phyloP scores from a whole-genome alignment of 1,140 invertebrate species.

The Drosophila subpulchrella region DNA sequence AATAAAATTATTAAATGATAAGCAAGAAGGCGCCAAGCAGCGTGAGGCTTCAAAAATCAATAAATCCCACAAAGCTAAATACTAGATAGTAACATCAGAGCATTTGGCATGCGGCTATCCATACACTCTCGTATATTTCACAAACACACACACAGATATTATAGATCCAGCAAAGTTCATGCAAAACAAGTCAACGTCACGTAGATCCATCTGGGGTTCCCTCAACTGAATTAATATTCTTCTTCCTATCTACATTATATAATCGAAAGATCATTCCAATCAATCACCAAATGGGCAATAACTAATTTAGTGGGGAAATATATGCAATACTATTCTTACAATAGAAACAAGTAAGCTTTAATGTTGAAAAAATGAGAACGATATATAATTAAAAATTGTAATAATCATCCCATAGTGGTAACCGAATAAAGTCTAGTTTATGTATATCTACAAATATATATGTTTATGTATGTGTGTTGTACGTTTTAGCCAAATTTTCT shows the following conservation, averaged over 20 bases:
- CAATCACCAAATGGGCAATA: slow-evolving; percentile 66
- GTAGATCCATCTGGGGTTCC: slow-evolving; percentile 36
- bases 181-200: slow-evolving; percentile 66
- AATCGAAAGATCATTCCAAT: slow-evolving; percentile 65
- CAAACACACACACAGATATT: slow-evolving; percentile 23
- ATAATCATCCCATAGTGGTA: slow-evolving; percentile 65
- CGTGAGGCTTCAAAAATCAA: slow-evolving; percentile 41
- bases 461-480: slow-evolving; percentile 77
- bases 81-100: slow-evolving; percentile 35
- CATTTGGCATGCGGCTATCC: slow-evolving; percentile 44
- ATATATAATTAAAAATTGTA: slow-evolving; percentile 61
- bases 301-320: slow-evolving; percentile 54
- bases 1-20: not conserved
- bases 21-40: slow-evolving; percentile 17
- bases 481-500: slow-evolving; percentile 77
- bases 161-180: slow-evolving; percentile 63
- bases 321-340: slow-evolving; percentile 58
- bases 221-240: slow-evolving; percentile 37
- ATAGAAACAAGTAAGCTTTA: slow-evolving; percentile 72
- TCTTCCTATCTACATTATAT: slow-evolving; percentile 32
- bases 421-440: slow-evolving; percentile 65
- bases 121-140: slow-evolving; percentile 25
- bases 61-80: slow-evolving; percentile 25
- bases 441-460: slow-evolving; percentile 58
- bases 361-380: slow-evolving; percentile 38